Percentiles rank a stretch among this genome's conserved stretches.
These are phyloP conservation scores for Leucophenga varia DNA, from an alignment of 1,140 invertebrate genomes.

Conservation along the genomic window DNA sequence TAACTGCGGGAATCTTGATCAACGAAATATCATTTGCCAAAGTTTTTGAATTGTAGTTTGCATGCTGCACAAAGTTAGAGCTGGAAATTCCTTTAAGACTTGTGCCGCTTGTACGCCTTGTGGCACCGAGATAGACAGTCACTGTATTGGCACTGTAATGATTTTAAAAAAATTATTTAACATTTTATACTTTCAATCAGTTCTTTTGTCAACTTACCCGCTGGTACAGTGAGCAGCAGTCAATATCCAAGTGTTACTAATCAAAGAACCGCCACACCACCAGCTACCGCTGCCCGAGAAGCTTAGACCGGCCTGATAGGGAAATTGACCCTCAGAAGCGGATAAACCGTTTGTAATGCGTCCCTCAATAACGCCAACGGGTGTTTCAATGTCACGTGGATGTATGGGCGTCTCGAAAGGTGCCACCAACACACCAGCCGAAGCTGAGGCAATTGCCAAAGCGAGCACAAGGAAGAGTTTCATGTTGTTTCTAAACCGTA, in stretches of 20 bases:
- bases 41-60: conserved; percentile 25
- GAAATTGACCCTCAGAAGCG: conserved; percentile 49
- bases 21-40: conserved; percentile 37
- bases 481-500: conserved; percentile 29
- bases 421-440: conserved; percentile 22
- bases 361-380: conserved; percentile 1
- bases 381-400: conserved; percentile 26
- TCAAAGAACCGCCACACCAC: conserved; percentile 62
- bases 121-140: conserved; percentile 31
- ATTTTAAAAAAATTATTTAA: no score
- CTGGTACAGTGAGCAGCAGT: conserved; percentile 63
- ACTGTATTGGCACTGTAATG: conserved; percentile 25
- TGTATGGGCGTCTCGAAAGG: conserved; percentile 20
- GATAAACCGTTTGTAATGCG: conserved; percentile 7
- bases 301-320: conserved; percentile 54
- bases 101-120: conserved; percentile 24
- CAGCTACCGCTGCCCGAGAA: conserved; percentile 28
- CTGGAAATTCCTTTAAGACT: conserved; percentile 19
- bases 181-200: no score
- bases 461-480: conserved; percentile 44
- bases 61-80: conserved; percentile 24
- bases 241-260: conserved; percentile 58
- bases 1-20: conserved; percentile 20
- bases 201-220: no score
- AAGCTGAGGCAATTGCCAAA: conserved; percentile 36